phyloP scores from a whole-genome alignment of 2,888 invertebrate species.

The Xylophagus ater region DNA sequence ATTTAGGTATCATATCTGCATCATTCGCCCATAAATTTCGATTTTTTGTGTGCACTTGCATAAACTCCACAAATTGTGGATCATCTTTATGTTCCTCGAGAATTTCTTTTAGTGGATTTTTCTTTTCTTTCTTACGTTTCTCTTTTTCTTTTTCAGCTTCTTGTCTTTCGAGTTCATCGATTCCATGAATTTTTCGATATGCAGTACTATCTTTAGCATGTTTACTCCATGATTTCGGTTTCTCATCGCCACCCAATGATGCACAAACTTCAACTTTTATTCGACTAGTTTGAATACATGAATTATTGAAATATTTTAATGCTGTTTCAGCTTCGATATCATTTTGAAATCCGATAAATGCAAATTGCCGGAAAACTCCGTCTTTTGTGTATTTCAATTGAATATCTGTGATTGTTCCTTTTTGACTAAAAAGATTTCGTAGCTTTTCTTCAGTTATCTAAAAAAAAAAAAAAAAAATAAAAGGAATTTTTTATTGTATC shows the following conservation, averaged over 20 bases:
- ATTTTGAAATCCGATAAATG: slow-evolving; percentile 80
- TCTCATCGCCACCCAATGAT: slow-evolving; percentile 55
- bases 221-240: slow-evolving; percentile 90
- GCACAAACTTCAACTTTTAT: slow-evolving; percentile 68
- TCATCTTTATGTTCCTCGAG: slow-evolving; percentile 74
- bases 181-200: slow-evolving; percentile 44
- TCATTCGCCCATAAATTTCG: slow-evolving; percentile 47
- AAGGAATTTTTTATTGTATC: background rate
- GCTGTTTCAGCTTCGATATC: slow-evolving; percentile 71
- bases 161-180: slow-evolving; percentile 28
- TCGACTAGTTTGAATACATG: slow-evolving; percentile 71
- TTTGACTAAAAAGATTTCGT: slow-evolving; percentile 60
- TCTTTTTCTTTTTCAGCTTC: slow-evolving; percentile 21
- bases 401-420: slow-evolving; percentile 85
- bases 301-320: slow-evolving; percentile 66
- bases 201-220: slow-evolving; percentile 68
- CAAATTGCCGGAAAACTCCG: slow-evolving; percentile 88
- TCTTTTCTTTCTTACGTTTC: slow-evolving; percentile 32
- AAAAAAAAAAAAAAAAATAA: slow-evolving; percentile 17
- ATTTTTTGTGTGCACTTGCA: slow-evolving; percentile 65
- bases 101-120: slow-evolving; percentile 52
- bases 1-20: slow-evolving; percentile 26
- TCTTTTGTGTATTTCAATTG: slow-evolving; percentile 85
- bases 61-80: slow-evolving; percentile 78
- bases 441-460: slow-evolving; percentile 71